Evolutionary conservation across 2,797 vertebrate species (phyloP).

Genomic region (Hoplostethus mediterraneus): DNA sequence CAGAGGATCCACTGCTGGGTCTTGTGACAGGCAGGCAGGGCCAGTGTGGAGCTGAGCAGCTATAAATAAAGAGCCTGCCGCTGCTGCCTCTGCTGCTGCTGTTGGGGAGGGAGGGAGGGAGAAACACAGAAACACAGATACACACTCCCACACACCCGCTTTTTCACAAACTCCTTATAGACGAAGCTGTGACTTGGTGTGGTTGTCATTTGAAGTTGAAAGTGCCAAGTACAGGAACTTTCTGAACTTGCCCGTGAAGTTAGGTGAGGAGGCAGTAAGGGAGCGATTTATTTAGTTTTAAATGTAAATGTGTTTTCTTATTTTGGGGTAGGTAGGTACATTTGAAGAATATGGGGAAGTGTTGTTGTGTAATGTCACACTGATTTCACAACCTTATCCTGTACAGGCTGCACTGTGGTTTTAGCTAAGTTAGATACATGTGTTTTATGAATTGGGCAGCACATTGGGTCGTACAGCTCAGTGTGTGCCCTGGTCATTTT

Average conservation of each 20-base stretch:
- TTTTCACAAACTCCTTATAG: constrained; percentile 21
- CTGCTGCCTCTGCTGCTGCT: constrained; percentile 53
- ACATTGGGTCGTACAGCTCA: not conserved
- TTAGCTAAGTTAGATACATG: constrained; percentile 12
- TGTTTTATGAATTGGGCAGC: constrained; percentile 6
- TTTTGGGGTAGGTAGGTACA: constrained; percentile 10
- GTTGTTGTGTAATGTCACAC: constrained; percentile 29
- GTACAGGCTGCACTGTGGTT: constrained; percentile 38
- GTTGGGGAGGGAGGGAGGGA: constrained; percentile 32
- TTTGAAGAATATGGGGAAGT: constrained; percentile 45
- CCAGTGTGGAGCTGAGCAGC: constrained; percentile 66
- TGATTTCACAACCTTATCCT: constrained; percentile 60
- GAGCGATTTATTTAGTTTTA: not conserved
- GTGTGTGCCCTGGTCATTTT: constrained; percentile 1
- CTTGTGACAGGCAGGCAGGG: constrained; percentile 81
- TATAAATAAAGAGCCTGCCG: constrained; percentile 81
- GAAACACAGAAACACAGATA: constrained; percentile 14
- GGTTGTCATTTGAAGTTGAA: not conserved
- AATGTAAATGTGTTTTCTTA: not conserved
- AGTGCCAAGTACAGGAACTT: constrained; percentile 4
- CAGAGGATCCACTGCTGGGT: constrained; percentile 75
- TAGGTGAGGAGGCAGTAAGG: not conserved
- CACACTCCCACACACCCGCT: not conserved
- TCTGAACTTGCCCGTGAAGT: not conserved
- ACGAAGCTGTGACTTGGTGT: constrained; percentile 9